Evolutionary conservation across 1,140 invertebrate species (phyloP).

Genomic region (Aphaenogaster floridana): DNA sequence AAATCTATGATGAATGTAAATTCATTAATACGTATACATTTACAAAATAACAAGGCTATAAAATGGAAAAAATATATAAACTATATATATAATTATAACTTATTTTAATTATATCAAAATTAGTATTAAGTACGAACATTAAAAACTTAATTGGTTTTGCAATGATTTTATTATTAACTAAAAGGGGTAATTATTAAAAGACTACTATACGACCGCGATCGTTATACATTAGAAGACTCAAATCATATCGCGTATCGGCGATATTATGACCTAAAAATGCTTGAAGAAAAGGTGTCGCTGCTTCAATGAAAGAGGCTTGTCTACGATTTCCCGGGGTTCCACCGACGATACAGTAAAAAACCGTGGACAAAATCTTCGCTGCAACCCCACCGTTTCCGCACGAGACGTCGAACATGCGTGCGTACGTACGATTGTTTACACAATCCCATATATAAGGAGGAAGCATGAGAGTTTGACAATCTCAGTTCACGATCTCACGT

Average conservation of each 20-base stretch:
- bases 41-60: not conserved
- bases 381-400: conserved; percentile 72
- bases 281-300: not conserved
- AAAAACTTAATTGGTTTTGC: not conserved
- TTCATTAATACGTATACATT: not conserved
- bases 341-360: conserved; percentile 63
- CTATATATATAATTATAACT: not conserved
- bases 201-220: not conserved
- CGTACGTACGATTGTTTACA: conserved; percentile 84
- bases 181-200: not conserved
- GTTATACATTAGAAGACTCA: not conserved
- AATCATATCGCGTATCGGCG: not conserved
- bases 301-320: conserved; percentile 23
- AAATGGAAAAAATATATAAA: not conserved
- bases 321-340: conserved; percentile 15
- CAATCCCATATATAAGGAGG: conserved; percentile 85
- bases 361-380: conserved; percentile 79
- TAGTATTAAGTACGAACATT: not conserved
- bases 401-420: conserved; percentile 81
- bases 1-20: not conserved
- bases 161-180: not conserved
- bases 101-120: not conserved
- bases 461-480: conserved; percentile 85
- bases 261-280: not conserved
- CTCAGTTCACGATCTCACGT: conserved; percentile 82